phyloP scores from a whole-genome alignment of 2,113 vertebrate species.

The Stercorarius parasiticus region DNA sequence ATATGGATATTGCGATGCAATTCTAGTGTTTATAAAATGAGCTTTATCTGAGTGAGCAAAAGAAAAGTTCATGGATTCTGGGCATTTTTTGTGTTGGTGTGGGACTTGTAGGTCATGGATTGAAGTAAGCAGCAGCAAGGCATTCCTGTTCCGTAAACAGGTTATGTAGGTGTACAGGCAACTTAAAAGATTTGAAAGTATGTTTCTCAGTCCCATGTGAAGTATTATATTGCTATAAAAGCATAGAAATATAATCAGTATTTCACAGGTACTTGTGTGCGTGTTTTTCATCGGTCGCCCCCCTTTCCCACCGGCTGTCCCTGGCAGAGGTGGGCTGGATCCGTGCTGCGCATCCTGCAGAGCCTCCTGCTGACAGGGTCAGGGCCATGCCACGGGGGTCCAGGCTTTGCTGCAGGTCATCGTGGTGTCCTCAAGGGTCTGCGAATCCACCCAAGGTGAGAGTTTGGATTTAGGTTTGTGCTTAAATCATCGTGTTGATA shows the following conservation, averaged over 20 bases:
- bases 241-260: conserved; percentile 7
- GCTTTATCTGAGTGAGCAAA: background rate
- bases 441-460: background rate
- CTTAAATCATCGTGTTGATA: background rate
- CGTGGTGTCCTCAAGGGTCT: fast-evolving
- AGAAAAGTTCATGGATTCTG: background rate
- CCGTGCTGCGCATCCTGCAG: fast-evolving
- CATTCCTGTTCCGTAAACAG: background rate
- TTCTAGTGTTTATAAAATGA: conserved; percentile 3
- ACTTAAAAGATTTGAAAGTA: background rate
- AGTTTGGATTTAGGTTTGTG: background rate
- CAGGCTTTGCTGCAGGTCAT: background rate
- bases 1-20: conserved; percentile 1
- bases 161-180: background rate
- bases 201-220: background rate
- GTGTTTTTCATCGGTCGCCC: background rate
- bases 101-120: background rate
- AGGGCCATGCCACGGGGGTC: background rate
- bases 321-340: background rate
- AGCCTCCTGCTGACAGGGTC: background rate
- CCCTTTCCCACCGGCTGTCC: background rate
- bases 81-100: background rate
- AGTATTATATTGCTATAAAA: conserved; percentile 16
- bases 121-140: background rate
- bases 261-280: background rate